A percentile compares a stretch with the other conserved stretches of the same genome.
These are phyloP conservation scores for Oopsacas minuta DNA, from an alignment of 37 sponge, comb jelly and placozoan species.

Conservation along the genomic window DNA sequence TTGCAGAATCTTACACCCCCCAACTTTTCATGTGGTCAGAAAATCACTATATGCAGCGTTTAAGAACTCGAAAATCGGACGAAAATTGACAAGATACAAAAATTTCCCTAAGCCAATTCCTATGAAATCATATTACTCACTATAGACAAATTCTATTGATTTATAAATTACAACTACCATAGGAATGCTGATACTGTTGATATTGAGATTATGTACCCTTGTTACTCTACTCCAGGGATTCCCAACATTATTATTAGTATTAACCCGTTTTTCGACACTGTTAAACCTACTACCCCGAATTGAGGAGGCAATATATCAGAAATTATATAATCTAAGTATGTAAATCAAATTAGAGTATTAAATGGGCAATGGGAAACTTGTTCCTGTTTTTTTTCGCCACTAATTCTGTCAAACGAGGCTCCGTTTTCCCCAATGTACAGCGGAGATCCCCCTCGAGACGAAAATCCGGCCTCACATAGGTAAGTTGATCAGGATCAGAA, in stretches of 20 bases:
- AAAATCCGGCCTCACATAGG: slow-evolving; percentile 17
- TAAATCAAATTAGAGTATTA: neutral
- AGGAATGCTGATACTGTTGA: no score
- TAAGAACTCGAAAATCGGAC: no score
- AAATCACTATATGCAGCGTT: no score
- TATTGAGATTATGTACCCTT: no score
- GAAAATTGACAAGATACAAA: no score
- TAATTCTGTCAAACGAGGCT: neutral
- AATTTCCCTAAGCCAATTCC: no score
- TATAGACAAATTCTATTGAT: no score
- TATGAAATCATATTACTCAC: no score
- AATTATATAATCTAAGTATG: slow-evolving; percentile 1
- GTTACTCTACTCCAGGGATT: no score
- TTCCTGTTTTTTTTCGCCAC: slow-evolving; percentile 12
- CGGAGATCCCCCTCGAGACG: slow-evolving; percentile 9
- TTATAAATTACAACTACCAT: no score
- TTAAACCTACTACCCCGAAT: slow-evolving; percentile 8
- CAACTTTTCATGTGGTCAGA: no score
- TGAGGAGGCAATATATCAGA: neutral
- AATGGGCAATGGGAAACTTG: neutral
- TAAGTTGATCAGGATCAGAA: slow-evolving; percentile 18
- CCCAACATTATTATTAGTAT: neutral
- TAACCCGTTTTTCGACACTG: slow-evolving; percentile 8
- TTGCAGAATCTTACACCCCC: no score
- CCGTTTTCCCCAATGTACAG: neutral